Conservation (phyloP, 2,113 vertebrate genomes). For the Proteles cristata region DNA sequence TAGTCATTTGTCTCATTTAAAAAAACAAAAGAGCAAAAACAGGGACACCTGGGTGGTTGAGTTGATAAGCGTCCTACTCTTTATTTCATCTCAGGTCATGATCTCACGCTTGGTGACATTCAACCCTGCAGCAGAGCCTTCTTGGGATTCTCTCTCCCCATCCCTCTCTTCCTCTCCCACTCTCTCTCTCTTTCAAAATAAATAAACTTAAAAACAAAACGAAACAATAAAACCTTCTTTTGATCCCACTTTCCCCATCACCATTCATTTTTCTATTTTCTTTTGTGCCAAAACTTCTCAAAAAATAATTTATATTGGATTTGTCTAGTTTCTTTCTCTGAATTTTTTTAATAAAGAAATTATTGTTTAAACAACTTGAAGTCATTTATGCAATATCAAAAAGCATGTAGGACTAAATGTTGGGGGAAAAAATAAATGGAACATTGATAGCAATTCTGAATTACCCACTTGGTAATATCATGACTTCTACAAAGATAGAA, state of each 20-base stretch:
- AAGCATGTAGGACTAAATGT: not conserved
- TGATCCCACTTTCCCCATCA: not conserved
- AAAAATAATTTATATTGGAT: not conserved
- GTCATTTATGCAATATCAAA: not conserved
- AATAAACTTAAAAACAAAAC: not conserved
- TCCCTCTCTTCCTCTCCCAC: no score
- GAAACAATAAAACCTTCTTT: not conserved
- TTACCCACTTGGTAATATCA: not conserved
- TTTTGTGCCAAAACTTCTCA: not conserved
- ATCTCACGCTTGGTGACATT: no score
- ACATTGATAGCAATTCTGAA: not conserved
- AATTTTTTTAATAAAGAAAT: not conserved
- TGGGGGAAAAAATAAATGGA: not conserved
- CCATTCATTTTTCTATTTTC: not conserved
- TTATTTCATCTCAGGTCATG: no score
- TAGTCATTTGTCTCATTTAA: not conserved
- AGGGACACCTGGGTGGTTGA: no score
- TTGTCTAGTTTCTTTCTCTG: not conserved
- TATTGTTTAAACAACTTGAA: not conserved
- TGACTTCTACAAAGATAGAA: not conserved
- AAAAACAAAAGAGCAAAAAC: not conserved
- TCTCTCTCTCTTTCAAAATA: no score
- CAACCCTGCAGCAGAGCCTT: no score
- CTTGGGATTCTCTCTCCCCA: no score
- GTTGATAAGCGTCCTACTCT: no score